A percentile compares a stretch with the other conserved stretches of the same genome.
phyloP scores from a whole-genome alignment of 2,113 vertebrate genomes.

The Nerophis lumbriciformis region DNA sequence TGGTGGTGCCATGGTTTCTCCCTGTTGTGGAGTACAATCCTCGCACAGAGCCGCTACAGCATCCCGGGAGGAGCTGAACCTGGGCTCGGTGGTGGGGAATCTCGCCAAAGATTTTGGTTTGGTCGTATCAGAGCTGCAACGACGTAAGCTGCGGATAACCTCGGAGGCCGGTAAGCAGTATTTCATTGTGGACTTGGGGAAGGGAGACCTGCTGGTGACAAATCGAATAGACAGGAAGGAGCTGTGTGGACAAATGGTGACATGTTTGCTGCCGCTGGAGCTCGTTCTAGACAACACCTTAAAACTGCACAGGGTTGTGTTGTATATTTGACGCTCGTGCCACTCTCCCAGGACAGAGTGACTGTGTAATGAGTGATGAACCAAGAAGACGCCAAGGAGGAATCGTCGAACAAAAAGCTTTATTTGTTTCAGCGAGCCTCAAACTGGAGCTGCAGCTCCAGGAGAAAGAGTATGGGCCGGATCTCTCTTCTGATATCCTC shows the following conservation, averaged over 20 bases:
- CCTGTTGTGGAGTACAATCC: slow-evolving; percentile 67
- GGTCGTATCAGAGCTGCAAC: slow-evolving; percentile 73
- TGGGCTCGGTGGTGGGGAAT: slow-evolving; percentile 74
- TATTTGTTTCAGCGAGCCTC: too few relatives aligned
- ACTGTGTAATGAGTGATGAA: too few relatives aligned
- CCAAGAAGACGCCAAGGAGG: too few relatives aligned
- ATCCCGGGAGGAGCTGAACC: slow-evolving; percentile 72
- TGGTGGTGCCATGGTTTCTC: slow-evolving; percentile 53
- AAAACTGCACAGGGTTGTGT: slow-evolving; percentile 61
- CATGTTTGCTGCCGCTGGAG: slow-evolving; percentile 71
- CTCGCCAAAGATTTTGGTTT: slow-evolving; percentile 81
- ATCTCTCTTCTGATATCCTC: too few relatives aligned
- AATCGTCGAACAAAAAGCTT: too few relatives aligned
- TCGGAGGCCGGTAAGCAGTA: slow-evolving; percentile 78
- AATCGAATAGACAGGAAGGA: slow-evolving; percentile 73
- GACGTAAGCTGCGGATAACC: slow-evolving; percentile 79
- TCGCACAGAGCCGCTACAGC: slow-evolving; percentile 67
- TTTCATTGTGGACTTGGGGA: slow-evolving; percentile 71
- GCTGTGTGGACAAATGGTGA: slow-evolving; percentile 63
- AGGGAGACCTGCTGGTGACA: slow-evolving; percentile 70
- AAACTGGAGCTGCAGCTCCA: too few relatives aligned
- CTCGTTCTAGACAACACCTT: slow-evolving; percentile 70
- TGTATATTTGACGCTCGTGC: too few relatives aligned
- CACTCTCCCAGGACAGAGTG: too few relatives aligned
- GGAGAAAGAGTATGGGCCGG: too few relatives aligned